Conservation (phyloP, 1,140 invertebrate genomes). For the Leptopilina boulardi region DNA sequence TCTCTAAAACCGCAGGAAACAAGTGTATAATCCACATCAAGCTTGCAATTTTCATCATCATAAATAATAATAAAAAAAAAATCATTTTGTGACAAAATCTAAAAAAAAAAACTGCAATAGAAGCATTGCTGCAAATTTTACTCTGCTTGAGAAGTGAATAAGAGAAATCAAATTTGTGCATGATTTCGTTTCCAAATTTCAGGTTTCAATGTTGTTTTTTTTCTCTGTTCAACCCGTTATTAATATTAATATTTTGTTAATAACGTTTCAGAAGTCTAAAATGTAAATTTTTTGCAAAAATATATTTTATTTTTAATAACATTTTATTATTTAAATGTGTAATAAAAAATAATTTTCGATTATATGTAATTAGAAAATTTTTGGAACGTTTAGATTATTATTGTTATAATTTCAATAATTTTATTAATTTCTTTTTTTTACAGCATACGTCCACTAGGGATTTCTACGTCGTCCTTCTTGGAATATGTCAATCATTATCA, state of each 20-base stretch:
- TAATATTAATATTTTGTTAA: neutral
- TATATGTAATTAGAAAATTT: neutral
- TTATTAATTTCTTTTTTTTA: conserved; percentile 57
- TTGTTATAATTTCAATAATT: neutral
- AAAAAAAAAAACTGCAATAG: neutral
- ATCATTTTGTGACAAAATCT: neutral
- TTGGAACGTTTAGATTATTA: neutral
- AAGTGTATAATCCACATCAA: neutral
- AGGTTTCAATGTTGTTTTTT: conserved; percentile 8
- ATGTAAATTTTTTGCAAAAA: neutral
- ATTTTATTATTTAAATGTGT: neutral
- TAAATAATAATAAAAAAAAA: conserved; percentile 7
- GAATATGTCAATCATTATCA: conserved; percentile 61
- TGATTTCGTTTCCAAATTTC: conserved; percentile 17
- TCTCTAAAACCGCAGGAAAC: neutral
- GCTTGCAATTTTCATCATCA: conserved; percentile 10
- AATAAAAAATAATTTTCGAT: neutral
- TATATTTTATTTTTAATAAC: neutral
- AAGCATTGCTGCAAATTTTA: neutral
- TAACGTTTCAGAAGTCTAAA: neutral
- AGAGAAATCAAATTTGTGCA: neutral
- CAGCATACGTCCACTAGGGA: conserved; percentile 72
- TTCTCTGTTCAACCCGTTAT: neutral
- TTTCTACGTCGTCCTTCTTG: conserved; percentile 59
- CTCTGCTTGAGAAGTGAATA: conserved; percentile 13